Evolutionary conservation across 2,888 invertebrate species (phyloP), one percentile per base, ranked within the genome.

Genomic region (Catocala nupta): DNA sequence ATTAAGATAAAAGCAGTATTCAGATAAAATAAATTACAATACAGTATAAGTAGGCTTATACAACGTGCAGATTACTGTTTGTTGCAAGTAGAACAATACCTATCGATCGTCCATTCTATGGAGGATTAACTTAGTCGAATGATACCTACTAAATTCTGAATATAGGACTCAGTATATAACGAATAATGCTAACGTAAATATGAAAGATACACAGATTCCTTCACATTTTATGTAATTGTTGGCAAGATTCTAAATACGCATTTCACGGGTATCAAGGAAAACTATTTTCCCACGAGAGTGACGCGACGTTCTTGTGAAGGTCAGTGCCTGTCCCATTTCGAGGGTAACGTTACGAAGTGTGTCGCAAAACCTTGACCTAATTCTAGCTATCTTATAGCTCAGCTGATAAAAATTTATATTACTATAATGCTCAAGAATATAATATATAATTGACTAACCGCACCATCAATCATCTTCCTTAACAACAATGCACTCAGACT

Each of bases 311-410:
- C 47, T 43, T 48, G 34, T 59, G 76, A 84, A 87, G 85, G 85
- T 80, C 78, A 56, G 51, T 54, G 45, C 36, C 63, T 78, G 83
- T 81, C 82, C 82, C 68, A 80, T 78, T 82, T 87, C 51, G 66
- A 71, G 80, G 78, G 72, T 77, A 77, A 70, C 68, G 63, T 62
- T 80, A 64, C 25, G 2, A 85, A 81, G 61, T 83, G 74, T 82
- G 81, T 63, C 83, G 67, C 60, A 64, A 56, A 71, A 58, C 81
- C 81, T 67, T 85, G 85, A 83, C 81, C 83, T 76, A 74, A 65
- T 71, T 76, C 55, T 9, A 25, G 25, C 25, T 49, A 44, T 48
- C 47, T 62, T 55, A 65, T 1, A 3, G 6, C 9, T 39, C 58
- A 59, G 33, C 57, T 52, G 59, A 67, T 70, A 69, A 72, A 63